Conservation (phyloP, 1,140 invertebrate species). For the Berghia stephanieae region DNA sequence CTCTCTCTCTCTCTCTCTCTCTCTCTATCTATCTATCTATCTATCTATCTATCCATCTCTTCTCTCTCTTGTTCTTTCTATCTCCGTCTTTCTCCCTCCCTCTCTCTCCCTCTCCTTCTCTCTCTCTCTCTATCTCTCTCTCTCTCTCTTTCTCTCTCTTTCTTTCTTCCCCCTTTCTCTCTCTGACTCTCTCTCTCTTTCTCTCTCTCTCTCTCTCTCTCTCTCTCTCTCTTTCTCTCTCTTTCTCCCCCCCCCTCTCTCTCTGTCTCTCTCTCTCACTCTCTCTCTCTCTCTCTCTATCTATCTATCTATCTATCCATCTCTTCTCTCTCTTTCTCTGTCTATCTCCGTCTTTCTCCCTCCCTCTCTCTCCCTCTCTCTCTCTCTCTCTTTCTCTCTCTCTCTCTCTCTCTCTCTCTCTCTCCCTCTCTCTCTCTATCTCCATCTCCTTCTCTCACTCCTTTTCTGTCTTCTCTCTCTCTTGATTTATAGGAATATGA, state of each 20-base stretch:
- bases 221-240: slow-evolving; percentile 9
- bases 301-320: too few species aligned
- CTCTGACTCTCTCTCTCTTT: slow-evolving; percentile 1
- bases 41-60: background rate
- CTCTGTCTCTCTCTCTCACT: background rate
- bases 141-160: background rate
- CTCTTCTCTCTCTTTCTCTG: too few species aligned
- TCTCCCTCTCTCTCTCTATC: background rate
- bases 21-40: background rate
- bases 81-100: background rate
- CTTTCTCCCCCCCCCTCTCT: slow-evolving; percentile 1
- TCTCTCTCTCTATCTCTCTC: background rate
- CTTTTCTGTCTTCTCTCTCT: background rate
- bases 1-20: too few species aligned
- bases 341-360: too few species aligned
- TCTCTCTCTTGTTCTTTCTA: background rate
- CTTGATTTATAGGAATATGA: background rate
- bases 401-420: slow-evolving; percentile 13
- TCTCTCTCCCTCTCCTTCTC: background rate
- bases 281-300: background rate
- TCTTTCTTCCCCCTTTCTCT: background rate
- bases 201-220: slow-evolving; percentile 7
- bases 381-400: slow-evolving; percentile 6
- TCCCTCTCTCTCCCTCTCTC: background rate
- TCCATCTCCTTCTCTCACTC: background rate